These are phyloP conservation scores for Hexactinellida sp. DNA, from an alignment of 37 sponge, comb jelly and placozoan genomes.

Conservation along the genomic window DNA sequence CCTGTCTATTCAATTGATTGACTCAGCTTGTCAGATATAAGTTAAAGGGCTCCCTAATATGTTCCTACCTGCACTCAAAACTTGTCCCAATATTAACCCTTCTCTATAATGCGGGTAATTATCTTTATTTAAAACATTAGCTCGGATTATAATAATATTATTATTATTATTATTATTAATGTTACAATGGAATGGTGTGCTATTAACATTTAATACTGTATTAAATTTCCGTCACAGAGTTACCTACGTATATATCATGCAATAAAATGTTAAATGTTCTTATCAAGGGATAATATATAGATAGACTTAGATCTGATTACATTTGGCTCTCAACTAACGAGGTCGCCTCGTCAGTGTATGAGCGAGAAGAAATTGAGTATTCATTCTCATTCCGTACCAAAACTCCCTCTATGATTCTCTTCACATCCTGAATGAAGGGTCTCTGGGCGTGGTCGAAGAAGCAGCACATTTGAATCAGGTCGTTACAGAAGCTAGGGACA, in stretches of 20 bases:
- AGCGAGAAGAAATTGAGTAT: neutral
- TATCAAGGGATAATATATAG: neutral
- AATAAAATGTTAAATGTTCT: neutral
- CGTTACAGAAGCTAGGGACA: slow-evolving; percentile 1
- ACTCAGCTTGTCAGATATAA: too few species aligned
- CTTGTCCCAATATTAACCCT: too few species aligned
- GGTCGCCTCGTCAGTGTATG: neutral
- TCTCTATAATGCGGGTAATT: too few species aligned
- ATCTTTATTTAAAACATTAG: too few species aligned
- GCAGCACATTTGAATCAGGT: neutral
- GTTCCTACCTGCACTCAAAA: too few species aligned
- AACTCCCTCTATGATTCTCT: neutral
- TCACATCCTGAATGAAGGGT: neutral
- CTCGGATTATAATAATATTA: neutral
- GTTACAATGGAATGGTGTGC: neutral
- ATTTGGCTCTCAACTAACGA: neutral
- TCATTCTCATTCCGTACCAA: neutral
- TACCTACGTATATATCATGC: too few species aligned
- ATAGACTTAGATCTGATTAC: neutral
- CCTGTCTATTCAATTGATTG: too few species aligned
- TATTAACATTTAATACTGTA: too few species aligned
- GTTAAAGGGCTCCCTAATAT: too few species aligned
- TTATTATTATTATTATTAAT: neutral
- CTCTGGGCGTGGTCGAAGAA: neutral
- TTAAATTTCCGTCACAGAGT: neutral